These are phyloP conservation scores for Ametastegia equiseti DNA, from an alignment of 2,888 invertebrate genomes.

Conservation along the genomic window DNA sequence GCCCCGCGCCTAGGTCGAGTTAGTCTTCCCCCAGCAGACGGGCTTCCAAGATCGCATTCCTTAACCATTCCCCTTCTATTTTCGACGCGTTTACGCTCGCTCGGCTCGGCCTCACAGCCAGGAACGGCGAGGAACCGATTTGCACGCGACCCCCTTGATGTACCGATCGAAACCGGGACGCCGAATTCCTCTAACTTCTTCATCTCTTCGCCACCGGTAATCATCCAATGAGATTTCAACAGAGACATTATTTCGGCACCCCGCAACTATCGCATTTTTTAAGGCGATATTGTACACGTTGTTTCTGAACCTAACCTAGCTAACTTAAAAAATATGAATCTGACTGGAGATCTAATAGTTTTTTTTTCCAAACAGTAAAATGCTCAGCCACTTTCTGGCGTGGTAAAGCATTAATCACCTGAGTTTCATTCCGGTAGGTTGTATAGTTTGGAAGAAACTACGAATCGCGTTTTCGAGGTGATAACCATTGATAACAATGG, in stretches of 20 bases:
- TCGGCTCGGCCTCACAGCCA: slow-evolving; percentile 16
- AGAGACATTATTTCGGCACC: background rate
- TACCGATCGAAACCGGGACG: slow-evolving; percentile 44
- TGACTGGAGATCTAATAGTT: too few relatives aligned
- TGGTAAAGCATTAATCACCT: too few relatives aligned
- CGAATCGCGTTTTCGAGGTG: too few relatives aligned
- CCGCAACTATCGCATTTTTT: background rate
- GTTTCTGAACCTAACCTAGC: too few relatives aligned
- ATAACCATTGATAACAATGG: too few relatives aligned
- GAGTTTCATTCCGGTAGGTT: too few relatives aligned
- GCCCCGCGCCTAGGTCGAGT: slow-evolving; percentile 26
- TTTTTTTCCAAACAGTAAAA: too few relatives aligned
- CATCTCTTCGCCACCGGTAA: background rate
- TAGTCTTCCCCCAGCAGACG: slow-evolving; percentile 21
- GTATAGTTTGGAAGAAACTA: too few relatives aligned
- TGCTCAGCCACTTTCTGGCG: too few relatives aligned
- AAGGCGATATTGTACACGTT: too few relatives aligned
- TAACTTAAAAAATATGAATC: too few relatives aligned
- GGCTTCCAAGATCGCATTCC: slow-evolving; percentile 45
- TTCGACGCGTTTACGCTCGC: slow-evolving; percentile 44
- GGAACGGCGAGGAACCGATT: slow-evolving; percentile 42
- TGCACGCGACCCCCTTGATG: slow-evolving; percentile 46
- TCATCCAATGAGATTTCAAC: background rate
- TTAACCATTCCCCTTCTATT: slow-evolving; percentile 44
- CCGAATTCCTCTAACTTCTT: background rate